Evolutionary conservation across 2,888 invertebrate species (phyloP).

Genomic region (Microplitis deprimator): DNA sequence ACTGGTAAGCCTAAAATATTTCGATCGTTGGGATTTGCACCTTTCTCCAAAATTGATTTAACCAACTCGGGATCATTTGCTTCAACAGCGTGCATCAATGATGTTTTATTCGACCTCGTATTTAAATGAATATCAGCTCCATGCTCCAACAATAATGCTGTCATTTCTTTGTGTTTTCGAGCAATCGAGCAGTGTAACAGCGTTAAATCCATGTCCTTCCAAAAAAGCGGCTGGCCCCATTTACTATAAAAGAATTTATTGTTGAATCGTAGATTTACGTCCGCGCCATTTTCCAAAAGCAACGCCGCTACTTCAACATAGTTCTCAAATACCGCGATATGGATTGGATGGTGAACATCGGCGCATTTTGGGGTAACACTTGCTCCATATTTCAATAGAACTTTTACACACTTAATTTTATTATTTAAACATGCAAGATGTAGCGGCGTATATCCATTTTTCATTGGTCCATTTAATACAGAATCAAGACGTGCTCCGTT

Average conservation of each 20-base stretch:
- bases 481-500: background rate
- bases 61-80: background rate
- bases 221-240: background rate
- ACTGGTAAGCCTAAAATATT: background rate
- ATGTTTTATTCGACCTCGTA: background rate
- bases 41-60: background rate
- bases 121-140: background rate
- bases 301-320: background rate
- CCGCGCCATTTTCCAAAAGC: background rate
- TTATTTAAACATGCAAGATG: background rate
- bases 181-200: background rate
- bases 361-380: background rate
- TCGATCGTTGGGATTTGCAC: background rate
- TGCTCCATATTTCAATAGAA: background rate
- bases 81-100: background rate
- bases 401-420: background rate
- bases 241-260: background rate
- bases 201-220: background rate
- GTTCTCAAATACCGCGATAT: background rate
- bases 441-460: background rate
- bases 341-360: background rate
- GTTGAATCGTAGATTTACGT: background rate
- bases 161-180: background rate
- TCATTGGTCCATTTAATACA: background rate
- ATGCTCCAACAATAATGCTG: background rate